Evolutionary conservation across 1,140 invertebrate species (phyloP), one percentile per base, ranked within the genome.

Genomic region (Thaumatotibia leucotreta): DNA sequence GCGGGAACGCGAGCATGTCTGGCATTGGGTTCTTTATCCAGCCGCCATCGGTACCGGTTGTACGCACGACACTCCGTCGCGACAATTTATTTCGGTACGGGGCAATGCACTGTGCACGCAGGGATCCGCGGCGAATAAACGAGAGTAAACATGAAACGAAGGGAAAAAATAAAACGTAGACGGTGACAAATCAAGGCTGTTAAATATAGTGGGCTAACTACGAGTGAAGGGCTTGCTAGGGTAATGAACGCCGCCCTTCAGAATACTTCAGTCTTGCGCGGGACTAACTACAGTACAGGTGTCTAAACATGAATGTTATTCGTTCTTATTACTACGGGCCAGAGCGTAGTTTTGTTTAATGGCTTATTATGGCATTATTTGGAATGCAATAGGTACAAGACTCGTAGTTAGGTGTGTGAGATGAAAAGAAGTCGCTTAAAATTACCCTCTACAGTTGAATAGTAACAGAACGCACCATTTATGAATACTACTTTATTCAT

Each of bases 31-130:
- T 66, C 69, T 73, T 69, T 70, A 72, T 73, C 74, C 39, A 64
- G 64, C 68, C 69, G 69, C 74, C 75, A 81, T 82, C 76, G 74
- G 77, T 79, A 83, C 79, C 78, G 80, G 79, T 84, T 80, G 83
- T 85, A 86, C 82, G 76, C 67, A 72, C 68, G 76, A 75, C 74
- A 74, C 74, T 63, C 64, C 70, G 80, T 75, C 79, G 87, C 84
- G 83, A 86, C 86, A 86, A 84, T 87, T 89, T 89, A 89, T 89
- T 89, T 89, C 75, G 83, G 87, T 90, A 70, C 79, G 80, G 87
- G 83, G 82, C 86, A 89, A 86, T 88, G 87, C 86, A 89, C 86
- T 89, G 27, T 79, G 76, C 76, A 76, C 67, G 76, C 84, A 87
- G 85, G 83, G 81, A 80, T 73, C 76, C 68, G 67, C 72, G 65